Percentiles rank a stretch among this genome's conserved stretches.
phyloP scores from a whole-genome alignment of 2,888 invertebrate species.

The Drosophila ustulata region DNA sequence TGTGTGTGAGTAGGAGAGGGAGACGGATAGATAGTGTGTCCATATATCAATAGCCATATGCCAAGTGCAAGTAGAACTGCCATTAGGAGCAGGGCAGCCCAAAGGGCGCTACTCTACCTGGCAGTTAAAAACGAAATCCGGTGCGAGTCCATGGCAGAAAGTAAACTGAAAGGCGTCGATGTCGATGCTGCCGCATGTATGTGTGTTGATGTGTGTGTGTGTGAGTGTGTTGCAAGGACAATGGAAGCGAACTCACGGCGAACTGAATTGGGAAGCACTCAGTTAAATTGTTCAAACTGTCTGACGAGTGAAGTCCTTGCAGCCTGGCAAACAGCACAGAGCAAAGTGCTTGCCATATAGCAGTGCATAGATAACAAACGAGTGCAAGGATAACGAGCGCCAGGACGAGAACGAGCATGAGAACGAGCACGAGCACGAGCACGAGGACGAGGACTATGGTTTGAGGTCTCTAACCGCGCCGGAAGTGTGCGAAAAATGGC shows the following conservation, averaged over 20 bases:
- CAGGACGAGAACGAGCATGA: not conserved
- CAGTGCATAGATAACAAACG: slow-evolving; percentile 70
- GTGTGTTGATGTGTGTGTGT: not conserved
- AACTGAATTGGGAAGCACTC: slow-evolving; percentile 65
- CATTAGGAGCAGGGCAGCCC: slow-evolving; percentile 43
- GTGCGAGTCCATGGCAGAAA: slow-evolving; percentile 11
- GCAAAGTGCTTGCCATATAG: slow-evolving; percentile 64
- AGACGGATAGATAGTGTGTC: slow-evolving; percentile 15
- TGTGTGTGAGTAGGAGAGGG: not conserved
- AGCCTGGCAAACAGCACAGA: slow-evolving; percentile 19
- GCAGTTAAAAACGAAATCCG: slow-evolving; percentile 22
- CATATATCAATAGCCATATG: slow-evolving; percentile 45
- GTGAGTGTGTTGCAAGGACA: slow-evolving; percentile 64
- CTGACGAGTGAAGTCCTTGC: slow-evolving; percentile 31
- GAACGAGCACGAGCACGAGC: no score
- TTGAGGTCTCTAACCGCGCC: slow-evolving; percentile 2
- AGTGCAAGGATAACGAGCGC: slow-evolving; percentile 74
- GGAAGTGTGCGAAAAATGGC: slow-evolving; percentile 61
- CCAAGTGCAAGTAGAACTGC: slow-evolving; percentile 10
- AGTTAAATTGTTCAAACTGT: slow-evolving; percentile 71
- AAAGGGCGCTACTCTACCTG: slow-evolving; percentile 17
- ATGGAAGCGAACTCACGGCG: slow-evolving; percentile 46
- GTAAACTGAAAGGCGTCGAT: slow-evolving; percentile 56
- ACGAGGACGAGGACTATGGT: slow-evolving; percentile 18
- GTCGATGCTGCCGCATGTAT: slow-evolving; percentile 27